phyloP scores from a whole-genome alignment of 2,888 invertebrate genomes.

The Linhomoeus sp. region DNA sequence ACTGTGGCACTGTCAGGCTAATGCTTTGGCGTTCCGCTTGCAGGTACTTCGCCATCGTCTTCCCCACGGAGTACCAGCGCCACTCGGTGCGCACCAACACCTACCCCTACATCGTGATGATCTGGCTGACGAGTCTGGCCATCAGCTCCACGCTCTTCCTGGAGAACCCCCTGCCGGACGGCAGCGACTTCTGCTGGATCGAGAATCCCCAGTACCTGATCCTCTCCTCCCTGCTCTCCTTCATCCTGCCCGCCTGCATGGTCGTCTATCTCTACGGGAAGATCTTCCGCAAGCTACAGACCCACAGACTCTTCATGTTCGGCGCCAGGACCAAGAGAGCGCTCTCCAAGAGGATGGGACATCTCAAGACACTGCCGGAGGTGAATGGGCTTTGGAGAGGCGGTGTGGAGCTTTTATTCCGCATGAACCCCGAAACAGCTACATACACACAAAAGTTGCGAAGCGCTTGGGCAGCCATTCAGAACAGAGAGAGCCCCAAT shows the following conservation, averaged over 20 bases:
- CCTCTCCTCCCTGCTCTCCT: conserved; percentile 15
- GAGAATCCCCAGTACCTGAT: conserved; percentile 16
- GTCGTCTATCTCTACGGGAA: conserved; percentile 16
- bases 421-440: no score
- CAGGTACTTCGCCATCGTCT: conserved; percentile 19
- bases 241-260: conserved; percentile 16
- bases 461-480: no score
- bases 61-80: conserved; percentile 17
- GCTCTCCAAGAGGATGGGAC: no score
- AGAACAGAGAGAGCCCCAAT: no score
- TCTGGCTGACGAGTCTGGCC: conserved; percentile 15
- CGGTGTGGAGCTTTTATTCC: no score
- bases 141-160: conserved; percentile 14
- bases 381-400: no score
- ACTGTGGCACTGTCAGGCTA: not conserved
- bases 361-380: no score
- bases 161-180: conserved; percentile 6
- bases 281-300: conserved; percentile 14
- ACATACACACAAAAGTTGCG: no score
- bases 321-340: no score
- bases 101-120: conserved; percentile 9
- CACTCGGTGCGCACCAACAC: conserved; percentile 14
- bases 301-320: conserved; percentile 8
- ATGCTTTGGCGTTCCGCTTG: conserved; percentile 2
- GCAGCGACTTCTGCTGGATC: conserved; percentile 13